Percentiles rank a stretch among this genome's conserved stretches.
phyloP scores from a whole-genome alignment of 2,797 vertebrate species.

The Adrianichthys oophorus region DNA sequence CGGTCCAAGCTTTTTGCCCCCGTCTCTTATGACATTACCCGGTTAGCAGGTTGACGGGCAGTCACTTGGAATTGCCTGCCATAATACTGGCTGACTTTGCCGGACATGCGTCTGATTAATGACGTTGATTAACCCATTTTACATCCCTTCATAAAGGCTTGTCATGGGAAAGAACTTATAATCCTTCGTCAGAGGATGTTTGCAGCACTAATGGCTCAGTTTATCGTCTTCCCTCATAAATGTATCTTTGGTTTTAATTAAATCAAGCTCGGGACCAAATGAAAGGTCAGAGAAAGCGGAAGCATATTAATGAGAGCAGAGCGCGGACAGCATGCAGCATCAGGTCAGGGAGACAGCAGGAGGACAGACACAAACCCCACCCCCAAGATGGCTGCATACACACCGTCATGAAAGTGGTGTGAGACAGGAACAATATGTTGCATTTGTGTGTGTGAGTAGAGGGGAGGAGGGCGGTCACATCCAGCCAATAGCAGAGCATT shows the following conservation, averaged over 20 bases:
- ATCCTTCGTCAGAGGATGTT: slow-evolving; percentile 42
- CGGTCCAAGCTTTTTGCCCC: slow-evolving; percentile 14
- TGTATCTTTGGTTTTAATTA: slow-evolving; percentile 54
- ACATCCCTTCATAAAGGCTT: slow-evolving; percentile 46
- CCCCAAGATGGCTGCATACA: neutral
- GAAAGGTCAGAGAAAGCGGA: slow-evolving; percentile 76
- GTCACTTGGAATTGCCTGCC: slow-evolving; percentile 60
- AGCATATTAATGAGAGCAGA: slow-evolving; percentile 75
- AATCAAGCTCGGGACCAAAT: slow-evolving; percentile 56
- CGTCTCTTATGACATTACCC: slow-evolving; percentile 30
- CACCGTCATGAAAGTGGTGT: slow-evolving; percentile 22
- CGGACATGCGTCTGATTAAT: slow-evolving; percentile 35
- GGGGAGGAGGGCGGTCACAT: slow-evolving; percentile 8
- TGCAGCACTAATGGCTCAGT: slow-evolving; percentile 24
- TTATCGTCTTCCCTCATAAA: slow-evolving; percentile 36
- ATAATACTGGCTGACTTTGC: slow-evolving; percentile 51
- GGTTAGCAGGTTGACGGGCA: slow-evolving; percentile 62
- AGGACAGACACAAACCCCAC: slow-evolving; percentile 25
- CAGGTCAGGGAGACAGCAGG: slow-evolving; percentile 60
- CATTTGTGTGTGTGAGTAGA: slow-evolving; percentile 4
- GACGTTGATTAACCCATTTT: slow-evolving; percentile 44
- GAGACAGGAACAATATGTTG: slow-evolving; percentile 47
- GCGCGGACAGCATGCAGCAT: slow-evolving; percentile 56
- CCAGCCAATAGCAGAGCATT: slow-evolving; percentile 29
- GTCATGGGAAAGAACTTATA: slow-evolving; percentile 30